Conservation (phyloP, 2,113 vertebrate species). For the Amphiprion ocellaris region DNA sequence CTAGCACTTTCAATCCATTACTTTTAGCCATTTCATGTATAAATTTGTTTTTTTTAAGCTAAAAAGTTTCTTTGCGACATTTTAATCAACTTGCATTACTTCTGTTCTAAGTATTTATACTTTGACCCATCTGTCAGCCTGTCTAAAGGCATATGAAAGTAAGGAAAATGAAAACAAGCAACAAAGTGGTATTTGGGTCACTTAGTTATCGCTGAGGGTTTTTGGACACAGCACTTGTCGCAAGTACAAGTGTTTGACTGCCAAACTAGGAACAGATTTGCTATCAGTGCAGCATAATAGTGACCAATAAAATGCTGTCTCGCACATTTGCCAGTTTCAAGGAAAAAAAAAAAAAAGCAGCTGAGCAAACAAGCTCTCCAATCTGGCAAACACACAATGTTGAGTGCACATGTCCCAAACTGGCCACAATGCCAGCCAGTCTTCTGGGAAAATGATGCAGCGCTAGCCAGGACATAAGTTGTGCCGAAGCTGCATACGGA, state of each 20-base stretch:
- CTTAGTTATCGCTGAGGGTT: slow-evolving; percentile 12
- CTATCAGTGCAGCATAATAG: slow-evolving; percentile 38
- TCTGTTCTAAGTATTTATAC: too few species aligned
- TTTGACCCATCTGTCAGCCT: too few species aligned
- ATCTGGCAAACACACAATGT: slow-evolving; percentile 62
- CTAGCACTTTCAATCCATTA: too few species aligned
- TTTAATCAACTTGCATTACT: too few species aligned
- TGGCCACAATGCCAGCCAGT: slow-evolving; percentile 44
- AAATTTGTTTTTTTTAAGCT: too few species aligned
- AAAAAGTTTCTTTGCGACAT: too few species aligned
- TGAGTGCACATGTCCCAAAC: slow-evolving; percentile 55
- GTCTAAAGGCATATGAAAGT: not conserved
- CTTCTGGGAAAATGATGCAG: slow-evolving; percentile 46
- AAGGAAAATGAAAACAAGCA: slow-evolving; percentile 7
- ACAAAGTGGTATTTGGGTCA: slow-evolving; percentile 6
- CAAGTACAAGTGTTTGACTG: slow-evolving; percentile 17
- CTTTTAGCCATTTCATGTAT: not conserved
- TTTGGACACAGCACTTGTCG: slow-evolving; percentile 27
- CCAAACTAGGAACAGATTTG: slow-evolving; percentile 60
- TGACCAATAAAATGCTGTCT: slow-evolving; percentile 48
- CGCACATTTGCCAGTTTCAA: slow-evolving; percentile 53
- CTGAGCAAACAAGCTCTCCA: slow-evolving; percentile 68
- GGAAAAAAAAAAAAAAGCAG: slow-evolving; percentile 57
- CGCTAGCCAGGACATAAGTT: slow-evolving; percentile 34
- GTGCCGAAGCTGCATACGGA: slow-evolving; percentile 42